Evolutionary conservation across 2,113 vertebrate genomes (phyloP).

Genomic region (Egretta garzetta): DNA sequence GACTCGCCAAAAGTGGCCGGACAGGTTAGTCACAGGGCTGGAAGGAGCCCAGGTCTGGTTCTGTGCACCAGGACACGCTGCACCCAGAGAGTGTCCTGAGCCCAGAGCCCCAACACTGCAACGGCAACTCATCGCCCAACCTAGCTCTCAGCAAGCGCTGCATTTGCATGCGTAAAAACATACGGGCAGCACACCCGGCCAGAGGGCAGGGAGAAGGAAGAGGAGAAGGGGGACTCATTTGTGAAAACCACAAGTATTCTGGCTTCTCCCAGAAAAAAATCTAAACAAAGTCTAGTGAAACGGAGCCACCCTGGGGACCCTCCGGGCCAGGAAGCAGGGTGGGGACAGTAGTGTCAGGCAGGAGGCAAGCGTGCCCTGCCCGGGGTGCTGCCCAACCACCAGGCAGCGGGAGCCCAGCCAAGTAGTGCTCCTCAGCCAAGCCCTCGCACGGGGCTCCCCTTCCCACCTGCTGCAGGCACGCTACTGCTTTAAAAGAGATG

Average conservation of each 20-base stretch:
- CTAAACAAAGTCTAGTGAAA: not conserved
- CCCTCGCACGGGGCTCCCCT: accelerated
- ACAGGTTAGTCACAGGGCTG: slow-evolving; percentile 37
- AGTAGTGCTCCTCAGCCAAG: not conserved
- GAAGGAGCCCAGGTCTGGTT: slow-evolving; percentile 22
- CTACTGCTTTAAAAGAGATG: not conserved
- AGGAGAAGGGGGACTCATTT: not conserved
- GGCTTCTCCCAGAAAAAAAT: not conserved
- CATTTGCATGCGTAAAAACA: not conserved
- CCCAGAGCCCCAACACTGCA: not conserved
- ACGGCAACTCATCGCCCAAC: not conserved
- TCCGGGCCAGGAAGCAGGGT: not conserved
- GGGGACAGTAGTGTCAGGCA: not conserved
- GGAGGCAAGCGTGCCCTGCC: not conserved
- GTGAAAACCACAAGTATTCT: slow-evolving; percentile 16
- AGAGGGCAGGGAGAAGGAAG: slow-evolving; percentile 30
- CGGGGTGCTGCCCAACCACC: not conserved
- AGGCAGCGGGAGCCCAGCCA: not conserved
- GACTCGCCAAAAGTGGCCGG: not conserved
- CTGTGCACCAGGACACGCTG: not conserved
- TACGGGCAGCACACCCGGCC: not conserved
- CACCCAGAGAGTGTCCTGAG: not conserved
- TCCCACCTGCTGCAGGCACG: not conserved
- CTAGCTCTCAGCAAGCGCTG: not conserved
- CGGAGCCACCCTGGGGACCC: not conserved